Conservation (phyloP, 2,113 vertebrate species). For the Aptenodytes forsteri region DNA sequence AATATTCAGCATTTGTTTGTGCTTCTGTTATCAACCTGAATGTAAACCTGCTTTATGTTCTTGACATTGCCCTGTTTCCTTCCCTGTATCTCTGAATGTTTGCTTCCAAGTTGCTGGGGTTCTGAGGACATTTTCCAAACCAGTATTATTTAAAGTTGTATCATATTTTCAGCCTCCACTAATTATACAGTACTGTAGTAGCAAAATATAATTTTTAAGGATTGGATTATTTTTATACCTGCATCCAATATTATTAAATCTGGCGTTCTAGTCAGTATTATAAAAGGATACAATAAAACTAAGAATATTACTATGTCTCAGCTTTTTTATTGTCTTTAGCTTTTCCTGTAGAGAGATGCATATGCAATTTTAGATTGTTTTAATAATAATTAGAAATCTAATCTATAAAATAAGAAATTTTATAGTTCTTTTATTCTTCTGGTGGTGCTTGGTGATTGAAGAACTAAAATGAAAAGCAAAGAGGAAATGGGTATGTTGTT, state of each 20-base stretch:
- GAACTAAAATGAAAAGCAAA: background rate
- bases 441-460: background rate
- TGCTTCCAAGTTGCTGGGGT: constrained; percentile 52
- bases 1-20: constrained; percentile 14
- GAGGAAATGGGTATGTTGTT: background rate
- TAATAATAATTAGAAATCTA: background rate
- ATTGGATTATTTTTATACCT: constrained; percentile 83
- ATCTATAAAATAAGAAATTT: background rate
- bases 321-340: constrained; percentile 2
- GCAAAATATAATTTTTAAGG: constrained; percentile 79
- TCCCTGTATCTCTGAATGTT: constrained; percentile 48
- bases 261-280: constrained; percentile 85
- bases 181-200: constrained; percentile 80
- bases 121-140: constrained; percentile 45
- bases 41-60: constrained; percentile 16
- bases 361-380: background rate
- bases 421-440: background rate
- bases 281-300: constrained; percentile 78
- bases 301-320: constrained; percentile 42
- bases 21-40: constrained; percentile 35
- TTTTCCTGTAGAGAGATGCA: background rate
- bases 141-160: constrained; percentile 82
- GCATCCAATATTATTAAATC: constrained; percentile 70
- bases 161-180: constrained; percentile 74
- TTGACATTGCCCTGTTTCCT: constrained; percentile 42